These are phyloP conservation scores for Aix galericulata DNA, from an alignment of 2,113 vertebrate species.

Conservation along the genomic window DNA sequence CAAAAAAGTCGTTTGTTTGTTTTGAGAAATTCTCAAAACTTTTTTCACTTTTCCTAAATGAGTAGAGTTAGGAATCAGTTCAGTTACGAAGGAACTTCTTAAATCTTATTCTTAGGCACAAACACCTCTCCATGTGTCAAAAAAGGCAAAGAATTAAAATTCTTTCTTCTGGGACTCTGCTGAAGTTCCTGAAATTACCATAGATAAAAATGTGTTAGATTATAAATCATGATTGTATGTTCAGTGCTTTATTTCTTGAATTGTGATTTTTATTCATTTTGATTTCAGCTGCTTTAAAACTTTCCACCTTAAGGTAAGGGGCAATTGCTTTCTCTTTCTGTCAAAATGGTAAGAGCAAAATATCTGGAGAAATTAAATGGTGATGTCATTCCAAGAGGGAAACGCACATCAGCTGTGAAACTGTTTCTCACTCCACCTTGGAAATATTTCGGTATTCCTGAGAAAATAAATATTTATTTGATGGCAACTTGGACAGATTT, in stretches of 20 bases:
- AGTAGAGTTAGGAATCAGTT: not conserved
- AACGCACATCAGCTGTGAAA: conserved; percentile 69
- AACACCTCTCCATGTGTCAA: not conserved
- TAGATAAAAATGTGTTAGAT: not conserved
- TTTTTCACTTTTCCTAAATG: not conserved
- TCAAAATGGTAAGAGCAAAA: conserved; percentile 59
- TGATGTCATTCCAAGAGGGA: conserved; percentile 78
- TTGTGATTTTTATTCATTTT: not conserved
- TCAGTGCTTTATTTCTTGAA: not conserved
- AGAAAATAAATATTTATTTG: conserved; percentile 75
- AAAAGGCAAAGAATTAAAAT: not conserved
- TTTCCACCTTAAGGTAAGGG: not conserved
- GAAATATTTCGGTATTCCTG: conserved; percentile 72
- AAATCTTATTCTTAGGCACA: not conserved
- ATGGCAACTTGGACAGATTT: conserved; percentile 65
- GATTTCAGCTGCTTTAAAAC: not conserved
- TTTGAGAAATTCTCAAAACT: not conserved
- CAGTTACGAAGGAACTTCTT: not conserved
- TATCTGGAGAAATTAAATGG: conserved; percentile 72
- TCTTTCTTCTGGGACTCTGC: not conserved
- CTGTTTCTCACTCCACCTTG: conserved; percentile 75
- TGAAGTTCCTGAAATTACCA: not conserved
- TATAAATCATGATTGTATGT: not conserved
- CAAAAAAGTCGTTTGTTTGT: not conserved
- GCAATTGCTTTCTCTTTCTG: not conserved